Base-by-base conservation (phyloP, 2,113 vertebrate genomes). In the Mastomys natalensis region DNA sequence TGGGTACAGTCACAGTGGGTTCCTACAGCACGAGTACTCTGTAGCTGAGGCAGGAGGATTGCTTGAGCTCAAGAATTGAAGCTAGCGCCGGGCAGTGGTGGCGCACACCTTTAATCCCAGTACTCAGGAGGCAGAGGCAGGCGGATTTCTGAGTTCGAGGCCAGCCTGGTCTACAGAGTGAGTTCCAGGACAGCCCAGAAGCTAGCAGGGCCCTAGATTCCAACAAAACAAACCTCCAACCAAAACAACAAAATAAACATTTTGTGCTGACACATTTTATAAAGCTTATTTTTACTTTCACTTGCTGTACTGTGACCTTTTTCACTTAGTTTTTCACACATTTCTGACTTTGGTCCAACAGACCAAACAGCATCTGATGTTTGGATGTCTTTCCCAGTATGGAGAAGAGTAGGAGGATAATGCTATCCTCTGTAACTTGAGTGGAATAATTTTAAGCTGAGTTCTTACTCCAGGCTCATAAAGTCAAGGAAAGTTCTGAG, bases 401-500 rank as follows among this genome's bases (percentile, higher is more conserved):
- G 19, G 70, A 86, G 12, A 48, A 80, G 62, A 84, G 74, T 51
- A 12, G 76, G 37, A 87, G 15, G 26, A 40, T 55, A 76, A 45
- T 48, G 37, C 62, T 26, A 76, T 4, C 45, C 9, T 64, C 17
- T 78, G 53, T 68, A 77, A 91, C 86, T 64, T 58, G 90, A 77
- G 40, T 74, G 40, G 73, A 86, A 89, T 92, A 51, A n/a, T 90
- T 93, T 95, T 84, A 94, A 96, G 22, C 81, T 53, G 31, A 22
- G 26, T 76, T 93, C 40, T 89, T 88, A 51, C 58, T 86, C 34
- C 74, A 43, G 22, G 5, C 24, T 89, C 22, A 62, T 45, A 87
- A 91, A 86, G 91, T 62, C 43, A 85, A 9, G 43, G 77, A 87
- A 78, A 62, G 84, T 51, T 89, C 40, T 64, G 77, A 91, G 92